phyloP scores from a whole-genome alignment of 1,140 invertebrate genomes.

The Drosophila azteca region DNA sequence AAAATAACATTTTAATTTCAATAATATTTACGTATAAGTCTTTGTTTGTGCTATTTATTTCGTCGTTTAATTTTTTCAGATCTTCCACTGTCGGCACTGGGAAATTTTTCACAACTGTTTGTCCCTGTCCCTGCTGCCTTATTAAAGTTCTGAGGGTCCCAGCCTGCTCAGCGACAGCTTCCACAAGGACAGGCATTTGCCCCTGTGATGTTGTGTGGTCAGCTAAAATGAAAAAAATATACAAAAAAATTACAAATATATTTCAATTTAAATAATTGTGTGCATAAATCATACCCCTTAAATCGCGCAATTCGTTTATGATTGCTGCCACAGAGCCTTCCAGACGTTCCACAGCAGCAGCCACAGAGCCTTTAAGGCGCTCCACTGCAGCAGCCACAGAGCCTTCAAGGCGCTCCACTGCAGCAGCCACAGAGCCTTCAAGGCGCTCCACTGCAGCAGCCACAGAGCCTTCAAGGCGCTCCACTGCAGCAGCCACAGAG shows the following conservation, averaged over 20 bases:
- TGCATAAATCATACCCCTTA: neutral
- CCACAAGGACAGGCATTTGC: neutral
- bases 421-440: too few species aligned
- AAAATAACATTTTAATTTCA: too few species aligned
- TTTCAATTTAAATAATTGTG: neutral
- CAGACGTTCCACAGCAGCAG: too few species aligned
- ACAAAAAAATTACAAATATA: neutral
- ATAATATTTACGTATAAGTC: neutral
- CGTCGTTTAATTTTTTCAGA: neutral
- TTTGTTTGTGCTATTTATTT: neutral
- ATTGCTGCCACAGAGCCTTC: too few species aligned
- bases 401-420: too few species aligned
- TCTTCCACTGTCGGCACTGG: neutral
- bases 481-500: too few species aligned
- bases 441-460: too few species aligned
- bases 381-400: too few species aligned
- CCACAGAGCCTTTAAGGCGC: too few species aligned
- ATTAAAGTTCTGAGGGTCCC: neutral
- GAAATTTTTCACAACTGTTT: neutral
- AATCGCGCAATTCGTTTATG: neutral
- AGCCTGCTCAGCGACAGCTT: neutral
- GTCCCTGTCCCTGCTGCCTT: neutral
- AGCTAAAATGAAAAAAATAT: neutral
- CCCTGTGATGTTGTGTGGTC: neutral
- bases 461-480: too few species aligned